A percentile compares a stretch with the other conserved stretches of the same genome.
Conservation (phyloP, 1,140 invertebrate species). For the Atta texana region DNA sequence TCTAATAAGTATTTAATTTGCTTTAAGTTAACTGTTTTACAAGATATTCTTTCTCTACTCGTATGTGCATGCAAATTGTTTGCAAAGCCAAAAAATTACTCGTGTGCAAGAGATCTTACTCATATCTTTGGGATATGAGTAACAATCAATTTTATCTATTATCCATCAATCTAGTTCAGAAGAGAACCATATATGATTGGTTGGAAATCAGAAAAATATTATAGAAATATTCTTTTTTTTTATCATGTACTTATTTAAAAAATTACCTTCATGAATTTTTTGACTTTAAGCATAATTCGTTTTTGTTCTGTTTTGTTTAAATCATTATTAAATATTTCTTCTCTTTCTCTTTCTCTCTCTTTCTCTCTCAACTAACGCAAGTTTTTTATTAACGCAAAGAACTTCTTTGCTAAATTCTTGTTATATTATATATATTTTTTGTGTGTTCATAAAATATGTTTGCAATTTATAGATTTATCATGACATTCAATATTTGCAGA, state of each 20-base stretch:
- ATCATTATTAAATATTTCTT: background rate
- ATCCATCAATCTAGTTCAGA: constrained; percentile 19
- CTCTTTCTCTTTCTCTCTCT: background rate
- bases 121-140: background rate
- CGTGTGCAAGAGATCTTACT: background rate
- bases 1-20: too few species aligned
- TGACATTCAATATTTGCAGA: background rate
- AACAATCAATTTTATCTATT: background rate
- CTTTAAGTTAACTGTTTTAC: too few species aligned
- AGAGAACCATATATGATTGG: background rate
- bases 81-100: background rate
- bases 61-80: background rate
- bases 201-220: background rate
- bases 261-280: background rate
- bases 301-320: background rate
- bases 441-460: background rate
- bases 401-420: too few species aligned
- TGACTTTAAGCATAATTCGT: background rate
- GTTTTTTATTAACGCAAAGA: too few species aligned
- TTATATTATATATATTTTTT: background rate
- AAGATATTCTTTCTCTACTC: background rate
- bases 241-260: background rate
- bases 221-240: background rate
- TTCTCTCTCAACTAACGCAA: background rate
- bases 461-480: background rate